Evolutionary conservation across 2,888 invertebrate species (phyloP), one percentile per base, ranked within the genome.

Genomic region (Eremobia ochroleuca): DNA sequence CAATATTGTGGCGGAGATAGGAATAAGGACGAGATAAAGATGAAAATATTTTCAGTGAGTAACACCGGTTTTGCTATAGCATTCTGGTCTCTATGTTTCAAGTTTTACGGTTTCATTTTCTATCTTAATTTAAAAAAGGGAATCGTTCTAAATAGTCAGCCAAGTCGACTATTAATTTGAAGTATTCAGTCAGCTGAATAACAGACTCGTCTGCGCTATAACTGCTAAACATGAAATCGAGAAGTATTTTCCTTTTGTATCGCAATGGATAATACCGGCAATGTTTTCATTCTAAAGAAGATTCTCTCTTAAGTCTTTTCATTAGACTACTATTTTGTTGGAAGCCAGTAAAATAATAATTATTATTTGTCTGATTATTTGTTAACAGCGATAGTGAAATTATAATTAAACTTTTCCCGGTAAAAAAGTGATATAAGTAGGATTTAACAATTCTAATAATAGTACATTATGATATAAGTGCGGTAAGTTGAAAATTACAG

Each of bases 1-100:
- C 79, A 88, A 88, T 88, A 86, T 88, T 86, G 79, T 88, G 81
- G 80, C 74, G 74, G 65, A 81, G 73, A 86, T 81, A 79, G 86
- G 87, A 81, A 86, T 81, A 87, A 85, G 72, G 81, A 78, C 78
- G 75, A 80, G 81, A 80, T 85, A 81, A 90, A 83, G 79, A 83
- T 83, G 85, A 88, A 88, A 87, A 88, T 88, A 87, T 88, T 87
- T 83, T 87, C 70, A 55, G 55, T 67, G 43, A 74, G 70, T 59
- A 73, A 68, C 43, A 62, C 52, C n/a, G 49, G 18, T 49, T 58
- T 69, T 11, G 72, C 18, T 64, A 37, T 73, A 34, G 43, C 4
- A 76, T 75, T 86, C 83, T 86, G 67, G 72, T 76, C 82, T 80
- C 25, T 89, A 77, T 37, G 1, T 4, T 4, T 6, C 3, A 11